phyloP scores from a whole-genome alignment of 2,113 vertebrate genomes.

The Acanthochromis polyacanthus region DNA sequence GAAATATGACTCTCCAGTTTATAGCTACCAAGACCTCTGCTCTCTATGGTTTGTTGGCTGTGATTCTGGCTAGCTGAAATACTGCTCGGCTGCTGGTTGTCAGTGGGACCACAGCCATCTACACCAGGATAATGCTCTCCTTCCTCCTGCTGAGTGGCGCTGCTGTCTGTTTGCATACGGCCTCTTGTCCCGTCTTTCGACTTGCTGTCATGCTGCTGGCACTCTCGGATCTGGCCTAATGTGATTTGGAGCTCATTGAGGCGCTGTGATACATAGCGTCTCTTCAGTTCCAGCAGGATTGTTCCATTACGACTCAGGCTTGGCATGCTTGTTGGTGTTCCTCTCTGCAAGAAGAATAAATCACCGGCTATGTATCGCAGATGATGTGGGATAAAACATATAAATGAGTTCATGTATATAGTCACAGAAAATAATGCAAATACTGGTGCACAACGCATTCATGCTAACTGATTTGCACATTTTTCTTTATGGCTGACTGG shows the following conservation, averaged over 20 bases:
- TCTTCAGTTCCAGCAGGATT: slow-evolving; percentile 77
- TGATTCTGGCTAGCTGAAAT: slow-evolving; percentile 45
- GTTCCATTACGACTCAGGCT: slow-evolving; percentile 76
- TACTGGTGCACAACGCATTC: background rate
- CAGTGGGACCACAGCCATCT: slow-evolving; percentile 20
- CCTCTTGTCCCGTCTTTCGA: slow-evolving; percentile 49
- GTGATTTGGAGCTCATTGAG: slow-evolving; percentile 78
- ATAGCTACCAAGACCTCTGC: slow-evolving; percentile 39
- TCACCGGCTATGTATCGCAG: slow-evolving; percentile 15
- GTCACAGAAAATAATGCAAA: slow-evolving; percentile 2
- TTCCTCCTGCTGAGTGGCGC: slow-evolving; percentile 37
- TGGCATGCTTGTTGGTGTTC: slow-evolving; percentile 38
- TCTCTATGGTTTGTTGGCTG: slow-evolving; percentile 37
- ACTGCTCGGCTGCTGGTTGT: slow-evolving; percentile 26
- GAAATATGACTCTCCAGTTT: slow-evolving; percentile 63
- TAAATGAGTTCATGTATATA: background rate
- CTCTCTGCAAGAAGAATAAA: slow-evolving; percentile 47
- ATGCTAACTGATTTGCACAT: slow-evolving; percentile 13
- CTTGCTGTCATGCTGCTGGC: slow-evolving; percentile 64
- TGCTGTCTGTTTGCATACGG: slow-evolving; percentile 32
- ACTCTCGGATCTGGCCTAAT: slow-evolving; percentile 63
- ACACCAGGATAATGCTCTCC: slow-evolving; percentile 18
- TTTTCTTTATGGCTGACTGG: slow-evolving; percentile 17
- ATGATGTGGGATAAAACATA: slow-evolving; percentile 11
- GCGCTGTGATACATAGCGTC: slow-evolving; percentile 72